A percentile compares a stretch with the other conserved stretches of the same genome.
These are phyloP conservation scores for Rhegmatorhina hoffmannsi DNA, from an alignment of 2,113 vertebrate species.

Conservation along the genomic window DNA sequence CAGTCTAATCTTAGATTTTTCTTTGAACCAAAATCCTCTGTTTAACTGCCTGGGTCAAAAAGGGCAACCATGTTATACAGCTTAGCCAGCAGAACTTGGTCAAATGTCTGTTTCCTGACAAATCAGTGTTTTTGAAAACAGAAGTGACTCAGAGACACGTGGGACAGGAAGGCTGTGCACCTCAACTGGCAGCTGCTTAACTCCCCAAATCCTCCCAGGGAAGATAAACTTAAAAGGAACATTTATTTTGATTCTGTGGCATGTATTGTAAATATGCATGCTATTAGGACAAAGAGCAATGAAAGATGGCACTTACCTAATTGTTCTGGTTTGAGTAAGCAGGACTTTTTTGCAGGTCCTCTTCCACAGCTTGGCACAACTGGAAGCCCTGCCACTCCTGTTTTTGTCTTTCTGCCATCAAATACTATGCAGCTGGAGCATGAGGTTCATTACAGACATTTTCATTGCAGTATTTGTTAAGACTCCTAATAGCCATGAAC, in stretches of 20 bases:
- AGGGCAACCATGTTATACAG: background rate
- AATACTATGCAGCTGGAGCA: background rate
- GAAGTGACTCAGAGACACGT: background rate
- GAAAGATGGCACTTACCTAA: background rate
- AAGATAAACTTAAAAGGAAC: background rate
- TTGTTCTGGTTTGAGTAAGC: background rate
- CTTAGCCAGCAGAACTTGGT: background rate
- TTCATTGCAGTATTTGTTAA: background rate
- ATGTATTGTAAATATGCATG: background rate
- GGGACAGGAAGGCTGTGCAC: background rate
- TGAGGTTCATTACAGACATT: background rate
- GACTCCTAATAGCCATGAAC: background rate
- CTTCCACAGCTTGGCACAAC: background rate
- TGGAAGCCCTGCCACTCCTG: rapidly evolving
- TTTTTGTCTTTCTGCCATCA: background rate
- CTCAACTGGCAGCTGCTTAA: background rate
- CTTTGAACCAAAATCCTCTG: constrained; percentile 14
- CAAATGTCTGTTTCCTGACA: constrained; percentile 8
- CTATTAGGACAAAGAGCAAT: background rate
- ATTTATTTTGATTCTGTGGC: background rate
- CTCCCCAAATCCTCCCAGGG: background rate
- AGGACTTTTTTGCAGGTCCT: background rate
- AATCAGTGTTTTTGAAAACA: constrained; percentile 4
- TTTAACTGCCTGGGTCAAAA: background rate
- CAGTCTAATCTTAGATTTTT: background rate